phyloP scores from a whole-genome alignment of 2,888 invertebrate genomes.

The Andricus curvator region DNA sequence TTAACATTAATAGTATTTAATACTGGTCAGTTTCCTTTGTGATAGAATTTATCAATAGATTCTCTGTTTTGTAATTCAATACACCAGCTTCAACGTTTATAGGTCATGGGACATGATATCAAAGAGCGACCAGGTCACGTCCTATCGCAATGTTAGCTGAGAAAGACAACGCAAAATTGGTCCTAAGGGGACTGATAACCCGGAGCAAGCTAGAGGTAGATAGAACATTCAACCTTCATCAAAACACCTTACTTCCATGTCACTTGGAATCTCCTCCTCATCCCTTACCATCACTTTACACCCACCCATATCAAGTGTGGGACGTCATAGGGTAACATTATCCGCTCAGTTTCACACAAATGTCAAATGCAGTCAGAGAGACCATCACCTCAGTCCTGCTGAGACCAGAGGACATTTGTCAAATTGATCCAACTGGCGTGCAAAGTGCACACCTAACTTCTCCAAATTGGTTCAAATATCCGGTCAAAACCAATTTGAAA shows the following conservation, averaged over 20 bases:
- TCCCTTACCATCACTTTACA: conserved; percentile 27
- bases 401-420: not conserved
- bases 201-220: not conserved
- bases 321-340: conserved; percentile 7
- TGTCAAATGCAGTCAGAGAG: not conserved
- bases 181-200: conserved; percentile 30
- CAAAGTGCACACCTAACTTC: not conserved
- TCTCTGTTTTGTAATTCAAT: not conserved
- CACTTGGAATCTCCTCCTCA: conserved; percentile 24
- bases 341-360: not conserved
- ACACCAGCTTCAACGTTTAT: conserved; percentile 15
- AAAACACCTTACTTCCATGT: conserved; percentile 26
- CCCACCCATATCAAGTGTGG: conserved; percentile 33
- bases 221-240: conserved; percentile 28
- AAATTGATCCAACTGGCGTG: not conserved
- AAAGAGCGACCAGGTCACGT: conserved; percentile 30
- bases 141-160: conserved; percentile 23
- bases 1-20: no score
- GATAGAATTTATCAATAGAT: no score
- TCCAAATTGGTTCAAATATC: not conserved
- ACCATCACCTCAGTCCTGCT: not conserved
- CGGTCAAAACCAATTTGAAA: not conserved
- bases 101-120: conserved; percentile 21
- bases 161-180: conserved; percentile 30
- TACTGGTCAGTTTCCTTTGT: no score